phyloP scores from a whole-genome alignment of 2,797 vertebrate genomes.

The Oryzias dopingdopingensis region DNA sequence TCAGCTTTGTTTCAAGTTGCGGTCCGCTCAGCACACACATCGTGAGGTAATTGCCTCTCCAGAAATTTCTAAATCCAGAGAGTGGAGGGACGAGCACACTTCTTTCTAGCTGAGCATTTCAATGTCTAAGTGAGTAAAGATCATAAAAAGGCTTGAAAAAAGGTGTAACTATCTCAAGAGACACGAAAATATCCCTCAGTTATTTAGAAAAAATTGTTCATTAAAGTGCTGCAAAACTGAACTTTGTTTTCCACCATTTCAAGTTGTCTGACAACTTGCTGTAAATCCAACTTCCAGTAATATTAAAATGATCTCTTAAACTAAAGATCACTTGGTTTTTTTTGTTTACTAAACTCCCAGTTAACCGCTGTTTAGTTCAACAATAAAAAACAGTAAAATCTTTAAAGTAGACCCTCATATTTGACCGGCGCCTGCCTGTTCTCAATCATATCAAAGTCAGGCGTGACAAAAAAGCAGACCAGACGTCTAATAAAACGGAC shows the following conservation, averaged over 20 bases:
- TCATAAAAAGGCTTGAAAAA: constrained; percentile 47
- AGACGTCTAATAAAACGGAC: constrained; percentile 46
- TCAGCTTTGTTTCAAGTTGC: constrained; percentile 70
- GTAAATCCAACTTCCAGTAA: background rate
- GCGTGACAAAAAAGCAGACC: constrained; percentile 25
- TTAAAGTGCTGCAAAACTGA: too few species aligned
- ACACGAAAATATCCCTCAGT: constrained; percentile 10
- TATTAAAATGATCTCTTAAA: too few species aligned
- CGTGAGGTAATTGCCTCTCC: constrained; percentile 69
- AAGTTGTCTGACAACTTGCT: constrained; percentile 1
- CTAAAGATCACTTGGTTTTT: constrained; percentile 1
- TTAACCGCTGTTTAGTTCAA: constrained; percentile 23
- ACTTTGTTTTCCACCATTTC: background rate
- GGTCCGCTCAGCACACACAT: constrained; percentile 49
- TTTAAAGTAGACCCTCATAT: constrained; percentile 48
- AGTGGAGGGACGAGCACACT: constrained; percentile 24
- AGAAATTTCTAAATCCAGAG: constrained; percentile 54
- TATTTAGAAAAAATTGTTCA: background rate
- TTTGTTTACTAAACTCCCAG: constrained; percentile 4
- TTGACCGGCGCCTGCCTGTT: constrained; percentile 25
- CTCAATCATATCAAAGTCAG: constrained; percentile 48
- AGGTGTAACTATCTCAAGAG: constrained; percentile 26
- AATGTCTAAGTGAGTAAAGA: constrained; percentile 49
- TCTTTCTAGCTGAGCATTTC: constrained; percentile 44
- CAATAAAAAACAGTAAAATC: constrained; percentile 35